Conservation (phyloP, 2,113 vertebrate species). For the Potamarius usumacintae region DNA sequence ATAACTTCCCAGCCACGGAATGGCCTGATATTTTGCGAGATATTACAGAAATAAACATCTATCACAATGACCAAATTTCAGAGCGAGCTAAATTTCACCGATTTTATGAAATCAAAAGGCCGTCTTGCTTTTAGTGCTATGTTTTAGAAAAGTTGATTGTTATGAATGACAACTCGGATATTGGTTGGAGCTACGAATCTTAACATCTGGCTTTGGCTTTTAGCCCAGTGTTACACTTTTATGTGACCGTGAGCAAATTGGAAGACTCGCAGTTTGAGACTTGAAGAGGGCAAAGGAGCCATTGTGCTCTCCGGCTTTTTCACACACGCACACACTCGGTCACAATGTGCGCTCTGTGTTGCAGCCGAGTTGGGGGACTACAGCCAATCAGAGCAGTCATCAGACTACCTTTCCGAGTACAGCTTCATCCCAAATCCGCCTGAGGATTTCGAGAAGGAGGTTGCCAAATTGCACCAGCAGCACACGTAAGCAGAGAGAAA, state of each 20-base stretch:
- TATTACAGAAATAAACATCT: too few species aligned
- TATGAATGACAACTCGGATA: neutral
- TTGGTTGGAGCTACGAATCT: neutral
- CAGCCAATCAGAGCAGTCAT: conserved; percentile 84
- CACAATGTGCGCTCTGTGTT: conserved; percentile 59
- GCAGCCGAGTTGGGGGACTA: conserved; percentile 95
- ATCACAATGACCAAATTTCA: too few species aligned
- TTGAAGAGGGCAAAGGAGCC: conserved; percentile 13
- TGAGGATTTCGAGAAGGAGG: conserved; percentile 97
- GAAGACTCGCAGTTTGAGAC: neutral
- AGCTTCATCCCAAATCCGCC: conserved; percentile 91
- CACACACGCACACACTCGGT: conserved; percentile 37
- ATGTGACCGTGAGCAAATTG: neutral
- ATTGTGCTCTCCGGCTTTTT: neutral
- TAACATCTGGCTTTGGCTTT: neutral
- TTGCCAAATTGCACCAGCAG: conserved; percentile 96
- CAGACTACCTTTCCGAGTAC: conserved; percentile 92
- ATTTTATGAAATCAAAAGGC: too few species aligned
- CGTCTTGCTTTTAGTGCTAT: too few species aligned
- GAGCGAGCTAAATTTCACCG: too few species aligned
- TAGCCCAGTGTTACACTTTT: neutral
- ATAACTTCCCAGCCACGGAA: too few species aligned
- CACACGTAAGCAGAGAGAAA: conserved; percentile 78
- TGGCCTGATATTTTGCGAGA: too few species aligned
- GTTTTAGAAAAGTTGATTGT: neutral